A percentile compares a stretch with the other conserved stretches of the same genome.
These are phyloP conservation scores for Etheostoma cragini DNA, from an alignment of 2,113 vertebrate genomes.

Conservation along the genomic window DNA sequence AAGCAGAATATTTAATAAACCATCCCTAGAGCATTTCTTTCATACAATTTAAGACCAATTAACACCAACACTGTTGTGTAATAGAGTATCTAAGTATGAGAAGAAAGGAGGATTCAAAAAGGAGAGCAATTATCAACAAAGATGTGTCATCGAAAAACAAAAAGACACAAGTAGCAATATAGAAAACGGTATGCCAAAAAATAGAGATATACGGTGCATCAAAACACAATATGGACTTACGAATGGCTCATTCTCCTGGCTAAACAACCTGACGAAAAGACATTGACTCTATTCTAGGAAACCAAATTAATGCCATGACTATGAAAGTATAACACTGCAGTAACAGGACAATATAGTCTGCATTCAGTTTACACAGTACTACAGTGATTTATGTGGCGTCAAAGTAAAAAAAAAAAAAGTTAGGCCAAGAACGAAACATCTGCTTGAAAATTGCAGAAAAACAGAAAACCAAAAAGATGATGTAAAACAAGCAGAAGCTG, in stretches of 20 bases:
- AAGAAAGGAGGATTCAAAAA: background rate
- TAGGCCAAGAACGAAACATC: background rate
- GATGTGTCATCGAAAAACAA: background rate
- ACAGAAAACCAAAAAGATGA: background rate
- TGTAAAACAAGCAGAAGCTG: background rate
- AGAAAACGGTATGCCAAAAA: background rate
- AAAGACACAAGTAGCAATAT: background rate
- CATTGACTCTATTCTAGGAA: background rate
- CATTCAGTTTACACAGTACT: background rate
- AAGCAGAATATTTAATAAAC: background rate
- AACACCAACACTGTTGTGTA: too few species aligned
- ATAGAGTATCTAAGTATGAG: too few species aligned
- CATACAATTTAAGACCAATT: too few species aligned
- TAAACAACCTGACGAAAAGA: background rate
- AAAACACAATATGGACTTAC: background rate
- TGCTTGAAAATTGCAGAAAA: slow-evolving; percentile 10
- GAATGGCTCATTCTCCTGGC: background rate
- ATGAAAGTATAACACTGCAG: background rate
- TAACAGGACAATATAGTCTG: too few species aligned
- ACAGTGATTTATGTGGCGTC: background rate
- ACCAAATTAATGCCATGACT: background rate
- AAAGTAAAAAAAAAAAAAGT: background rate
- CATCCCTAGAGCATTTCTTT: background rate
- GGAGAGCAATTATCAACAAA: background rate
- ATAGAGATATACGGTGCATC: background rate